Conservation (phyloP, 2,113 vertebrate genomes). For the Hippocampus guttulatus region DNA sequence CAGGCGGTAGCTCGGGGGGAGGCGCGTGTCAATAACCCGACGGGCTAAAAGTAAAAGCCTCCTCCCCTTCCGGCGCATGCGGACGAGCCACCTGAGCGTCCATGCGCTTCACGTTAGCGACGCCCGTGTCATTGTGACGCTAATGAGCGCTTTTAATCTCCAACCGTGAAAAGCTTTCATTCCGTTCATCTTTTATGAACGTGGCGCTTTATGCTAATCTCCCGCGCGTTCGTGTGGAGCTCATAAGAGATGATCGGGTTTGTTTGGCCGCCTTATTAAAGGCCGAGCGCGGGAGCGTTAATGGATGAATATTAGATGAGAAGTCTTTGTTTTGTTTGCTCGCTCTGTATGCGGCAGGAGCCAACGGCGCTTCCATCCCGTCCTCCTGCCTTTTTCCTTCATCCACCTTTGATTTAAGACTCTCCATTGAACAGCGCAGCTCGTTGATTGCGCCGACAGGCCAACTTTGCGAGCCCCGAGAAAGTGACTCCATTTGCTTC, state of each 20-base stretch:
- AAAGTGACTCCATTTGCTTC: background rate
- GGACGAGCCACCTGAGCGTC: background rate
- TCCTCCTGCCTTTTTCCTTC: background rate
- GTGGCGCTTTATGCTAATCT: background rate
- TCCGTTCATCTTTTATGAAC: background rate
- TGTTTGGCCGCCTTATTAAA: constrained; percentile 2
- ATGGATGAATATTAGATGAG: background rate
- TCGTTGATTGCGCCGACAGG: background rate
- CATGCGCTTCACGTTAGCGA: background rate
- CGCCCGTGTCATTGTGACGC: background rate
- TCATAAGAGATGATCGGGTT: background rate
- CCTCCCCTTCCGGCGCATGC: background rate
- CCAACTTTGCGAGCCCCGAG: background rate
- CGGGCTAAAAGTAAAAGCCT: background rate
- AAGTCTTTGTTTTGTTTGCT: background rate
- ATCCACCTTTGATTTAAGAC: background rate
- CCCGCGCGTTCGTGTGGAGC: background rate
- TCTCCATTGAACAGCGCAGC: background rate
- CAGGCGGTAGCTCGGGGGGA: background rate
- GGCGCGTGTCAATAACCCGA: background rate
- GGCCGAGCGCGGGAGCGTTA: background rate
- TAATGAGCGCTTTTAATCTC: background rate
- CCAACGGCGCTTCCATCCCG: background rate
- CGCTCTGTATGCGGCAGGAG: background rate
- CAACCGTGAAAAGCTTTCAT: background rate